phyloP scores from a whole-genome alignment of 2,888 invertebrate species.

The Hyles lineata region DNA sequence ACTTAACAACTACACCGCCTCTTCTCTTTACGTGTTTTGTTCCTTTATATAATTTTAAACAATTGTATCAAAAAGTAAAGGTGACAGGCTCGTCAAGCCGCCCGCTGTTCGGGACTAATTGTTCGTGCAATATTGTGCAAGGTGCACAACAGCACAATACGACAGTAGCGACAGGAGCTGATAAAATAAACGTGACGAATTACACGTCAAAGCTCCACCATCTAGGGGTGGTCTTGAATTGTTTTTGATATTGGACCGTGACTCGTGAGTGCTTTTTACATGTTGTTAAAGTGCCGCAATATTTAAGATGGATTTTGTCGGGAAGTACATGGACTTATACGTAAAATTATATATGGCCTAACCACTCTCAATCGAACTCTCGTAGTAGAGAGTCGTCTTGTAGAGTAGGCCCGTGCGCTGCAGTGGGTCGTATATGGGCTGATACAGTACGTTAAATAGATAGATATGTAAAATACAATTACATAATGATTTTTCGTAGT shows the following conservation, averaged over 20 bases:
- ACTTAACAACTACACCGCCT: background rate
- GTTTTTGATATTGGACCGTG: background rate
- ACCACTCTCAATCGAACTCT: too few relatives aligned
- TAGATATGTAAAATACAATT: too few relatives aligned
- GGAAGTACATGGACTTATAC: too few relatives aligned
- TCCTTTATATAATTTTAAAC: background rate
- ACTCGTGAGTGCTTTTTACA: background rate
- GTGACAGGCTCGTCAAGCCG: slow-evolving; percentile 3
- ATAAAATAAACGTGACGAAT: slow-evolving; percentile 14
- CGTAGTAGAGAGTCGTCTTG: too few relatives aligned
- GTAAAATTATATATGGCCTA: too few relatives aligned
- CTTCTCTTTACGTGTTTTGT: background rate
- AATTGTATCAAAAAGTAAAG: slow-evolving; percentile 10
- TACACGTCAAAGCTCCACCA: background rate
- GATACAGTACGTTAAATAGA: too few relatives aligned
- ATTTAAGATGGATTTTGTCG: too few relatives aligned
- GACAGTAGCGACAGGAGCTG: slow-evolving; percentile 30
- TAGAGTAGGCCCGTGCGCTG: too few relatives aligned
- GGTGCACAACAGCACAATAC: slow-evolving; percentile 34
- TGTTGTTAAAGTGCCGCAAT: background rate
- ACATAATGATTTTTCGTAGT: too few relatives aligned
- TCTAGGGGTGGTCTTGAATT: slow-evolving; percentile 1
- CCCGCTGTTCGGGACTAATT: background rate
- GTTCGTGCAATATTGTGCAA: slow-evolving; percentile 20
- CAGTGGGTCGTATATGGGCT: too few relatives aligned